These are phyloP conservation scores for Chrysopa pallens DNA, from an alignment of 1,140 invertebrate genomes.

Conservation along the genomic window DNA sequence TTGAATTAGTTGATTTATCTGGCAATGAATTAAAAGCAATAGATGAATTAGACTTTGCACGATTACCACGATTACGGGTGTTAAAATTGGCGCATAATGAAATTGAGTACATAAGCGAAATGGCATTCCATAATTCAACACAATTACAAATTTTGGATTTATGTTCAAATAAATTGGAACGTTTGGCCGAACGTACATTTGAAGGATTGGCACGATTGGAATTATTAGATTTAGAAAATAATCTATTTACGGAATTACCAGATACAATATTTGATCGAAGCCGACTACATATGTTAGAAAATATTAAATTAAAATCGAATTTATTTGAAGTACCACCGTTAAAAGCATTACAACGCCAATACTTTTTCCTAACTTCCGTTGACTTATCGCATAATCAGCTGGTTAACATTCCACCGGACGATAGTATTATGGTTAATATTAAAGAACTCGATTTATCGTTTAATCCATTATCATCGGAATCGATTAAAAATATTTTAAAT, in stretches of 20 bases:
- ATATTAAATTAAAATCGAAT: constrained; percentile 62
- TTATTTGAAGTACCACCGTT: constrained; percentile 59
- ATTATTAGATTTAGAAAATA: constrained; percentile 53
- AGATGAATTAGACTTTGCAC: constrained; percentile 68
- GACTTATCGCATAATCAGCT: constrained; percentile 66
- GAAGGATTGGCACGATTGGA: constrained; percentile 62
- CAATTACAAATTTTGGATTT: constrained; percentile 68
- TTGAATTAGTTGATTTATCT: constrained; percentile 57
- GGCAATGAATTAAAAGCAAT: constrained; percentile 56
- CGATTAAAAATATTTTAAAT: constrained; percentile 56
- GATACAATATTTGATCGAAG: constrained; percentile 68
- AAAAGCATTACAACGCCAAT: constrained; percentile 61
- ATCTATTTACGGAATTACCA: constrained; percentile 53
- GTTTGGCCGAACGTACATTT: constrained; percentile 60
- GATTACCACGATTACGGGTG: constrained; percentile 47
- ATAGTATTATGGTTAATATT: constrained; percentile 70
- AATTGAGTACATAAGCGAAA: constrained; percentile 63
- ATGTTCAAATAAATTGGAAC: constrained; percentile 48
- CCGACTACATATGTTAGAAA: constrained; percentile 60
- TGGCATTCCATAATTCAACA: constrained; percentile 78
- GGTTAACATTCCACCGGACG: constrained; percentile 58
- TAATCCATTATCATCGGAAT: constrained; percentile 58
- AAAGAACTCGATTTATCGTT: constrained; percentile 73
- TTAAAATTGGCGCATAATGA: constrained; percentile 54
- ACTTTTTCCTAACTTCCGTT: constrained; percentile 57